phyloP scores from a whole-genome alignment of 92 coral and sea anemone species.

The Nematostella vectensis region DNA sequence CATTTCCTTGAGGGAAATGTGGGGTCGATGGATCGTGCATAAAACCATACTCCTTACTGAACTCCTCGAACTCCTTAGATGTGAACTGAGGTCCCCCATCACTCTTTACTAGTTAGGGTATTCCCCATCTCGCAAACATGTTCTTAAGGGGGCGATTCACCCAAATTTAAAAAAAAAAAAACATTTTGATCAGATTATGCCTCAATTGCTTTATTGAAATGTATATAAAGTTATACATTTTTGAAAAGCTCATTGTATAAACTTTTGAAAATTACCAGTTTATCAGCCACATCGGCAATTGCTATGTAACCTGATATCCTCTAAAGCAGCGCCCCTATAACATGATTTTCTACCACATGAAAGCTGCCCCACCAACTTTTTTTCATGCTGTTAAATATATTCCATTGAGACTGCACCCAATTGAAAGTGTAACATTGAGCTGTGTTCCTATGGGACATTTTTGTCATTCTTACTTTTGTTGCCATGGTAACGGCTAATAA shows the following conservation, averaged over 20 bases:
- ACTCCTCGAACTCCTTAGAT: too few relatives aligned
- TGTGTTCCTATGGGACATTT: not conserved
- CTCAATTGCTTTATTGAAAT: not conserved
- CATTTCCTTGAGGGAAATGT: too few relatives aligned
- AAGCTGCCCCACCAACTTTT: slow-evolving; percentile 1
- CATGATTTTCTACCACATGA: not conserved
- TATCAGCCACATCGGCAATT: not conserved
- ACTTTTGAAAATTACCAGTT: not conserved
- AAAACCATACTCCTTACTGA: too few relatives aligned
- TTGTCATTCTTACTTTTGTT: not conserved
- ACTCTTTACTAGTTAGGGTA: too few relatives aligned
- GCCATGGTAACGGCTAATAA: slow-evolving; percentile 2
- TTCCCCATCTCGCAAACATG: too few relatives aligned
- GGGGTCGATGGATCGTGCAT: too few relatives aligned
- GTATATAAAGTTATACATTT: not conserved
- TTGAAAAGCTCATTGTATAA: not conserved
- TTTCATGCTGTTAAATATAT: not conserved
- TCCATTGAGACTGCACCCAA: not conserved
- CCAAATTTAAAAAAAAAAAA: not conserved
- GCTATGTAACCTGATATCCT: not conserved
- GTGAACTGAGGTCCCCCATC: too few relatives aligned
- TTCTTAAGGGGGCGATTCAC: slow-evolving; percentile 1
- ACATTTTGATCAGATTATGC: slow-evolving; percentile 1
- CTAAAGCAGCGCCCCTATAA: not conserved
- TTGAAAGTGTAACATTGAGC: not conserved